Evolutionary conservation across 2,797 vertebrate genomes (phyloP).

Genomic region (Remorina albescens): DNA sequence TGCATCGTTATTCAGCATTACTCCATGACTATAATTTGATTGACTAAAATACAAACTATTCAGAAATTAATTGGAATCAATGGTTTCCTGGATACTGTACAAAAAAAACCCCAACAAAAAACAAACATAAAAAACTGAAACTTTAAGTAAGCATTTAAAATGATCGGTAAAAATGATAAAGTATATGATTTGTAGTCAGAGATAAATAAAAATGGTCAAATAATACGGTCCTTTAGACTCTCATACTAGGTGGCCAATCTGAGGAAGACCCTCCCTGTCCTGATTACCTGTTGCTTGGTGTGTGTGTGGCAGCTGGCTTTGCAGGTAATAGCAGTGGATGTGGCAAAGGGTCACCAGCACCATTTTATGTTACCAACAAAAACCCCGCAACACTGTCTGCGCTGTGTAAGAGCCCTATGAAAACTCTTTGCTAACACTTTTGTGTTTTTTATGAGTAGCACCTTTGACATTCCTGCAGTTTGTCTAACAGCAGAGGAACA

Average conservation of each 20-base stretch:
- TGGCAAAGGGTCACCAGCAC: background rate
- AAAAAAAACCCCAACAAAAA: no score
- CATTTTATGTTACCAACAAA: background rate
- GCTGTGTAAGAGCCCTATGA: background rate
- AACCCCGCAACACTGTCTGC: background rate
- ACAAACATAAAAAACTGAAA: background rate
- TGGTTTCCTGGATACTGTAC: background rate
- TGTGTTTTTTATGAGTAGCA: conserved; percentile 11
- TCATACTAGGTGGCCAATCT: background rate
- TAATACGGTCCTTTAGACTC: background rate
- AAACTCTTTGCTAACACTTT: conserved; percentile 25
- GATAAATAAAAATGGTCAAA: background rate
- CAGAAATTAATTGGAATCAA: no score
- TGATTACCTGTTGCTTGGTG: no score
- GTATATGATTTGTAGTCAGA: conserved; percentile 7
- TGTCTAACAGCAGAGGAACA: conserved; percentile 45
- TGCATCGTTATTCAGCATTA: background rate
- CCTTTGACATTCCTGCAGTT: conserved; percentile 34
- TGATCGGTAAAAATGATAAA: background rate
- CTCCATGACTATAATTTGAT: background rate
- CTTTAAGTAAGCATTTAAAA: background rate
- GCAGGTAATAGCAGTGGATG: no score
- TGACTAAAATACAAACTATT: no score
- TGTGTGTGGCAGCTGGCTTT: no score
- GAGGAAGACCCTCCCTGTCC: no score